These are phyloP conservation scores for Ecdyonurus torrentis DNA, from an alignment of 2,888 invertebrate genomes.

Conservation along the genomic window DNA sequence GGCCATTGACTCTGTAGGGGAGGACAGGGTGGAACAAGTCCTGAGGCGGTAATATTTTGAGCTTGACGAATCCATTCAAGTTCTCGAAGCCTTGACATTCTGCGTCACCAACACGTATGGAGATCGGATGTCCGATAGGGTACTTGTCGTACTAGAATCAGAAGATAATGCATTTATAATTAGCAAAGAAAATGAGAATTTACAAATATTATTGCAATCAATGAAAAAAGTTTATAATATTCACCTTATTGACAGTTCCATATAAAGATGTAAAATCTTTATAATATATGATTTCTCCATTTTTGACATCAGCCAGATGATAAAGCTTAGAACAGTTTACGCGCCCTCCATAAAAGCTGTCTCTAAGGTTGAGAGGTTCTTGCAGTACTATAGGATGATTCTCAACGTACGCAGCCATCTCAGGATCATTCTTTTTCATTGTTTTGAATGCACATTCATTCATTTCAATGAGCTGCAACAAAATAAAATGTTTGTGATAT, in stretches of 20 bases:
- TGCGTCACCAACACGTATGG: background rate
- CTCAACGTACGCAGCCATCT: background rate
- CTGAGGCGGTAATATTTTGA: background rate
- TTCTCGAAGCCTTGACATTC: background rate
- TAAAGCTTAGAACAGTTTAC: background rate
- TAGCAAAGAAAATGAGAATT: too few relatives aligned
- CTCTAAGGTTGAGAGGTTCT: background rate
- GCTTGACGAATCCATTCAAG: constrained; percentile 1
- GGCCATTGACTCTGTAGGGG: background rate
- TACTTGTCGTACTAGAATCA: constrained; percentile 3
- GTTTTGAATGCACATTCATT: background rate
- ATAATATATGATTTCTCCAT: background rate
- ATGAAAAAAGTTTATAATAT: background rate
- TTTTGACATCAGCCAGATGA: background rate
- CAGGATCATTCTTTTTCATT: background rate
- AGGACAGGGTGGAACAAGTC: constrained; percentile 4
- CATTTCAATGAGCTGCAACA: background rate
- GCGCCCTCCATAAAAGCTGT: constrained; percentile 4
- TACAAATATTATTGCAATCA: background rate
- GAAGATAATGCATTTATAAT: background rate
- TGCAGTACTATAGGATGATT: background rate
- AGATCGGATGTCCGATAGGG: background rate
- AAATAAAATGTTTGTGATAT: too few relatives aligned
- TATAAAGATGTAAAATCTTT: background rate
- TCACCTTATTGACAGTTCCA: background rate